Evolutionary conservation across 2,113 vertebrate species (phyloP).

Genomic region (Petrocephalus microphthalmus): DNA sequence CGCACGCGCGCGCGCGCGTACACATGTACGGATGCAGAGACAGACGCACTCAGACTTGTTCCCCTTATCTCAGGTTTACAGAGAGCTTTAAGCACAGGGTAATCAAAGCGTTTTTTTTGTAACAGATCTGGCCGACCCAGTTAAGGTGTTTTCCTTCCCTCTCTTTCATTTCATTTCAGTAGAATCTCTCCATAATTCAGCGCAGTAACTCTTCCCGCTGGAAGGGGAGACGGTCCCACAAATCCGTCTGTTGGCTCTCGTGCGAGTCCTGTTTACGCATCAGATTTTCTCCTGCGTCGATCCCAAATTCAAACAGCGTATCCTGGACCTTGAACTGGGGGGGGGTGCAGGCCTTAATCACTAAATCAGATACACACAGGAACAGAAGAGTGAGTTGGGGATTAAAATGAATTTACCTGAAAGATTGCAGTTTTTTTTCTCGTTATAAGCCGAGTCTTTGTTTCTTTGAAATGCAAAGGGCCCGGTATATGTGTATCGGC

Average conservation of each 20-base stretch:
- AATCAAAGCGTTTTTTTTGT: neutral
- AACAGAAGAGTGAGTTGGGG: neutral
- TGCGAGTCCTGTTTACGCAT: neutral
- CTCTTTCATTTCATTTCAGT: neutral
- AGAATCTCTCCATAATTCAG: neutral
- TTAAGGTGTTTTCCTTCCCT: neutral
- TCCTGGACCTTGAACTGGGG: no score
- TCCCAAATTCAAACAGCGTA: neutral
- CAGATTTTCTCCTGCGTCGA: neutral
- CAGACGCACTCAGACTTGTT: neutral
- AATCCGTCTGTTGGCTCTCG: neutral
- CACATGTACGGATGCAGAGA: neutral
- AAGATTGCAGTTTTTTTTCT: neutral
- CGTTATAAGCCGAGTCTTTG: neutral
- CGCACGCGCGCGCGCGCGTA: no score
- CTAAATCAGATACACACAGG: neutral
- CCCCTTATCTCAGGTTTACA: neutral
- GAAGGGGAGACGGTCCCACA: neutral
- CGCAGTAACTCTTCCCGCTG: neutral
- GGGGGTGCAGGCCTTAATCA: neutral
- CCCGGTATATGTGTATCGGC: neutral
- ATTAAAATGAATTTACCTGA: neutral
- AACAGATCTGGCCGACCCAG: neutral
- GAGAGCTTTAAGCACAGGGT: slow-evolving; percentile 7
- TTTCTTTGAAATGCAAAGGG: neutral